Evolutionary conservation across 2,888 invertebrate genomes (phyloP), one percentile per base, ranked within the genome.

Genomic region (Eupithecia inturbata): DNA sequence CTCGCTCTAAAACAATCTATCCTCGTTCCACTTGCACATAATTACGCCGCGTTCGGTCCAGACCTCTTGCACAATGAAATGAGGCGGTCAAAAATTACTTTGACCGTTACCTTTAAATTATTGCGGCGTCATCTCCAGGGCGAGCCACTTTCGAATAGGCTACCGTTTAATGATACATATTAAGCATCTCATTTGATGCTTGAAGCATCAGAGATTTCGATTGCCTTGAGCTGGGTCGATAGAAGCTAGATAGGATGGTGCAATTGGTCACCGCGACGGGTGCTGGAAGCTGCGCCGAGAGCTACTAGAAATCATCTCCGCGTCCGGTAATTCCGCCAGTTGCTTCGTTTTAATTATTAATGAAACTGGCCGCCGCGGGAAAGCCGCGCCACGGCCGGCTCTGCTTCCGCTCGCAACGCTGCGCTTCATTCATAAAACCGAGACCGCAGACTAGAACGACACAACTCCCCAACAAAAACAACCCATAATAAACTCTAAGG

Each of bases 351-450:
- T 94, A 94, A 94, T 94, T 94, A 93, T 94, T 94, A 94, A 94
- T 94, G 94, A 93, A 94, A 93, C 93, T 90, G 89, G 86, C 89
- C 89, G 91, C 87, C 87, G 88, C 94, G 94, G 93, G 93, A 91
- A 94, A 94, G 94, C 93, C 93, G 90, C 92, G 91, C 92, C 91
- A 91, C 92, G 90, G 87, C 92, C 91, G 91, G 92, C 89, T 88
- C 86, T 80, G 89, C 92, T 94, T 94, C 94, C 94, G 94, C 92
- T 93, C 92, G 89, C 92, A 90, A 90, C 90, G 92, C 89, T 90
- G 93, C 90, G 92, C 91, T 94, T 93, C 94, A 94, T 94, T 94
- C 94, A 94, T 94, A 94, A 94, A 94, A 90, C 86, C 82, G 79
- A 83, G 81, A 82, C 78, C 79, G 70, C 71, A 77, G 68, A 74